Evolutionary conservation across 2,797 vertebrate genomes (phyloP).

Genomic region (Dermochelys coriacea): DNA sequence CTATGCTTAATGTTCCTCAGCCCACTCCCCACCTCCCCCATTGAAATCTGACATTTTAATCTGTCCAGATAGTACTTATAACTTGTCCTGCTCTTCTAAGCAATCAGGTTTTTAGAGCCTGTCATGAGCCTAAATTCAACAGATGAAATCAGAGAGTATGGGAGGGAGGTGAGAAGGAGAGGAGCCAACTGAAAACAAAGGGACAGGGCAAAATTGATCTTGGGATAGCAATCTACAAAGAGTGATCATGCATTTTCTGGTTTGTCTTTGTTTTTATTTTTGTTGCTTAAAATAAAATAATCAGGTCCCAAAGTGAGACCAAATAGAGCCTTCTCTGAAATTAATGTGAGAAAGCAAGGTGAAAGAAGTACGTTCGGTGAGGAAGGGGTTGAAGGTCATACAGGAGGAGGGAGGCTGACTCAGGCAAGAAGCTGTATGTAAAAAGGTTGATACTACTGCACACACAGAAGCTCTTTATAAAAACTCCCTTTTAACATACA

Average conservation of each 20-base stretch:
- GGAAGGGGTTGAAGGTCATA: background rate
- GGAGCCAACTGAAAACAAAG: background rate
- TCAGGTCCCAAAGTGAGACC: background rate
- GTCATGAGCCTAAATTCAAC: background rate
- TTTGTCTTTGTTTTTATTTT: background rate
- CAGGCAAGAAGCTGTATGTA: background rate
- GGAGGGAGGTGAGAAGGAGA: background rate
- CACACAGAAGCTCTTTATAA: background rate
- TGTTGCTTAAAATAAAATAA: slow-evolving; percentile 22
- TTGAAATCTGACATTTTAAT: slow-evolving; percentile 1
- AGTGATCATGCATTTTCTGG: background rate
- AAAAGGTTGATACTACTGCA: background rate
- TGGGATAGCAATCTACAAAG: background rate
- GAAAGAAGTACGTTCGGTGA: background rate
- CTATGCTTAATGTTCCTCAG: background rate
- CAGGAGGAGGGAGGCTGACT: background rate
- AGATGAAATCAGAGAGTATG: background rate
- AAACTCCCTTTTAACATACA: background rate
- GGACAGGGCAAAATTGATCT: background rate
- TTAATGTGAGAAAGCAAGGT: background rate
- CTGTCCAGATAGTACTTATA: background rate
- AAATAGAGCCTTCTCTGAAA: background rate
- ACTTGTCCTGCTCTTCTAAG: slow-evolving; percentile 5
- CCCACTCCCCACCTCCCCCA: background rate
- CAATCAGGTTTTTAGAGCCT: background rate